These are phyloP conservation scores for Leptopilina myrica DNA, from an alignment of 2,888 invertebrate species.

Conservation along the genomic window DNA sequence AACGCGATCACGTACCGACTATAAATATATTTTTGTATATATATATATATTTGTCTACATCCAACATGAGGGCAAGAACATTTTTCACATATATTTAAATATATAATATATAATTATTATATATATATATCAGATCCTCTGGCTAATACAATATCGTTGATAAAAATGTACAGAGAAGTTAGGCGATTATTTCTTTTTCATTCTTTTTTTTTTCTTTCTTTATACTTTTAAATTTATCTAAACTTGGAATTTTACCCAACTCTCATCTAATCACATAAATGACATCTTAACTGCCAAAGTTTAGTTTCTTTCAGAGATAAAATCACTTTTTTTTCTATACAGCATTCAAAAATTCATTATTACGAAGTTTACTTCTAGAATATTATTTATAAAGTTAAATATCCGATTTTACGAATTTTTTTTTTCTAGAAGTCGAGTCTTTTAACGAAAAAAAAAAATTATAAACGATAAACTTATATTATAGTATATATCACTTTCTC, in stretches of 20 bases:
- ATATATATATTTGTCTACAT: conserved; percentile 22
- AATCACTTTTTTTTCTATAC: conserved; percentile 39
- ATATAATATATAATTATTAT: background rate
- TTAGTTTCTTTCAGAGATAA: conserved; percentile 49
- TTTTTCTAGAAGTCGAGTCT: conserved; percentile 65
- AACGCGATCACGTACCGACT: conserved; percentile 37
- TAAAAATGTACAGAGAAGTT: conserved; percentile 65
- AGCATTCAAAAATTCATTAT: background rate
- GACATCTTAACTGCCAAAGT: conserved; percentile 63
- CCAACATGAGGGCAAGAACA: conserved; percentile 40
- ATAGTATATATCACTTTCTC: conserved; percentile 66
- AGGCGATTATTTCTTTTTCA: conserved; percentile 55
- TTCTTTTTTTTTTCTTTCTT: too few relatives aligned
- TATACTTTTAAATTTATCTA: conserved; percentile 51
- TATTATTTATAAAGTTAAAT: conserved; percentile 60
- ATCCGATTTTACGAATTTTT: conserved; percentile 57
- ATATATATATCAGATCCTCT: conserved; percentile 24
- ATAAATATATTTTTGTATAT: conserved; percentile 3
- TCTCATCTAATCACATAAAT: conserved; percentile 70
- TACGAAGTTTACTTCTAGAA: background rate
- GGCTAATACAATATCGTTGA: conserved; percentile 49
- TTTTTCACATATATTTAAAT: background rate
- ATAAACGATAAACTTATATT: conserved; percentile 61
- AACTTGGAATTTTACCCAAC: conserved; percentile 61
- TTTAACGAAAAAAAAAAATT: conserved; percentile 16